A percentile compares a stretch with the other conserved stretches of the same genome.
Conservation (phyloP, 2,797 vertebrate genomes). For the Poeciliopsis infans region DNA sequence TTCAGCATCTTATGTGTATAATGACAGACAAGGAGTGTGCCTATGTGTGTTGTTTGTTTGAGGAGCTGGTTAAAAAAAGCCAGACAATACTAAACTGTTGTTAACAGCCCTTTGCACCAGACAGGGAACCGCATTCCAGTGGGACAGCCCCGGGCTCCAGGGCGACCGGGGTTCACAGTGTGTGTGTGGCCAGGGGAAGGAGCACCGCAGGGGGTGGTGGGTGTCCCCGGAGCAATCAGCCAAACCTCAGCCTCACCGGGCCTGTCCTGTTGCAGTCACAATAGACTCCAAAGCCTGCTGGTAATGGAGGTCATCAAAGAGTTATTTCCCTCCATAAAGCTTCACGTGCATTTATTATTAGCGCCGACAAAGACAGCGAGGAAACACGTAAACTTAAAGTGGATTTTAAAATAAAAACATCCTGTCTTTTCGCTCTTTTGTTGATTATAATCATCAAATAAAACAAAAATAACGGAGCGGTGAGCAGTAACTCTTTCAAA, state of each 20-base stretch:
- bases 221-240: constrained; percentile 55
- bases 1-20: constrained; percentile 26
- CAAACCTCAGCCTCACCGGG: constrained; percentile 44
- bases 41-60: constrained; percentile 75
- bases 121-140: constrained; percentile 79
- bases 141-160: constrained; percentile 57
- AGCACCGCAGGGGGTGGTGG: constrained; percentile 73
- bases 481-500: background rate
- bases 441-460: background rate
- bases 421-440: background rate
- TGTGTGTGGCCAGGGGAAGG: constrained; percentile 76
- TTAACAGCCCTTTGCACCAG: constrained; percentile 77
- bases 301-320: constrained; percentile 69
- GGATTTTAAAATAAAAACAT: background rate
- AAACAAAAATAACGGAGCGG: constrained; percentile 1
- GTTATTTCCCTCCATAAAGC: constrained; percentile 47
- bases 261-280: constrained; percentile 46
- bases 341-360: constrained; percentile 24
- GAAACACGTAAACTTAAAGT: background rate
- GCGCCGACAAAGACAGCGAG: background rate
- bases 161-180: constrained; percentile 61
- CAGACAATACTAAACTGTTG: constrained; percentile 74
- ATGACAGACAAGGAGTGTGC: constrained; percentile 70
- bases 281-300: constrained; percentile 45
- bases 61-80: constrained; percentile 62